Evolutionary conservation across 2,888 invertebrate genomes (phyloP), one percentile per base, ranked within the genome.

Genomic region (Aspidiotus destructor): DNA sequence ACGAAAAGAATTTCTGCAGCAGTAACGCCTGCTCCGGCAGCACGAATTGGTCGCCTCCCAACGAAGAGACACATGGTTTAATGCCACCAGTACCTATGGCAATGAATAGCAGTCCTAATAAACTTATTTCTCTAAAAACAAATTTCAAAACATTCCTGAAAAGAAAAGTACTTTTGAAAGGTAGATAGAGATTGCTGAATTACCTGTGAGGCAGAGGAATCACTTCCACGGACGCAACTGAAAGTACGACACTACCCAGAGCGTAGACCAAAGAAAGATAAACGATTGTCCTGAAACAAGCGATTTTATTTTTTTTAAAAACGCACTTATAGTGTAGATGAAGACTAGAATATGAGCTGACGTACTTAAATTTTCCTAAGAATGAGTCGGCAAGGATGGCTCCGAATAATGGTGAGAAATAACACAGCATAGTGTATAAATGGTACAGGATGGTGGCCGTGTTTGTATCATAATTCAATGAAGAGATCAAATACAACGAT

Each of bases 311-410:
- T 48, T 6, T 3, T n/a, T 48, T 11, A 48, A n/a, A 48, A 48
- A 48, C 10, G 48, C 6, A 48, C 6, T 2, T 48, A 48, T 28
- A 28, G 28, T 28, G 28, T 48, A 48, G 11, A 48, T n/a, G 10
- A n/a, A 48, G 3, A 48, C 6, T 11, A 48, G 48, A 13, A 48
- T 48, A 48, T n/a, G 48, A 48, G 48, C 48, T n/a, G 40, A 10
- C 72, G 74, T 77, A 84, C 80, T 82, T 86, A 79, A 89, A 98
- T 80, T 93, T 89, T 63, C 97, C 97, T 58, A 95, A 81, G 80
- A 85, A 87, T 70, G 93, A 91, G 78, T 98, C 98, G 0, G 98
- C 94, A 53, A 98, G 79, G 75, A 97, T 89, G 41, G 97, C 97
- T 2, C 98, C 98, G 42, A 94, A 74, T 2, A 95, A 73, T 0